Evolutionary conservation across 2,113 vertebrate species (phyloP), one percentile per base, ranked within the genome.

Genomic region (Callocephalon fimbriatum): DNA sequence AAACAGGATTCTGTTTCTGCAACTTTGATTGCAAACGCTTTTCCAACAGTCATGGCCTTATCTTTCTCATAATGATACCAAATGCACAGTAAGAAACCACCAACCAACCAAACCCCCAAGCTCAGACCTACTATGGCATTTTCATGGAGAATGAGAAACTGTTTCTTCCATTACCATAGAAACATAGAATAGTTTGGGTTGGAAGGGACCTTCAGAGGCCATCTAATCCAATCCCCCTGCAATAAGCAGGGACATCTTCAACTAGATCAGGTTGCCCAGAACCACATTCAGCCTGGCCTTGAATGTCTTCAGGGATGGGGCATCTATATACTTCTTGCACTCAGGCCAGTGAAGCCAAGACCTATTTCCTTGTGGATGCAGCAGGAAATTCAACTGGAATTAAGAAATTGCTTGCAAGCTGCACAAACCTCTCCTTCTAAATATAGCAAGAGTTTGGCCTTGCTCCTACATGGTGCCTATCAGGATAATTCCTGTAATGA

Each of bases 51-150:
- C 3, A 2, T 4, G 19, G 77, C 17, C 37, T 75, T 83, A 29
- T 58, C 67, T 86, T 62, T 72, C 51, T 66, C 14, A 2, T 22
- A 51, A 22, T 7, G 42, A 38, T 9, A 53, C 12, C 26, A 62
- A 67, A 58, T 7, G 20, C 20, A 48, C 31, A 84, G n/a, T 26
- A 58, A 88, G 50, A 25, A 83, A 51, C 26, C 35, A 77, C 16
- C 20, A 68, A 61, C 7, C 12, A 37, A 40, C 5, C 58, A 17
- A 75, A 29, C 7, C 5, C 10, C 40, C 21, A 74, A 44, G 35
- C n/a, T 35, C 18, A 76, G 44, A 74, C 17, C 18, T 32, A 37
- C 26, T 32, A 9, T 4, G 3, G 22, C 0, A 0, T 19, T 67
- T 67, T 70, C 26, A 26, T 0, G 3, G 12, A 71, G 22, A 56